Base-by-base conservation (phyloP, 2,888 invertebrate species). In the Papilio elwesi region DNA sequence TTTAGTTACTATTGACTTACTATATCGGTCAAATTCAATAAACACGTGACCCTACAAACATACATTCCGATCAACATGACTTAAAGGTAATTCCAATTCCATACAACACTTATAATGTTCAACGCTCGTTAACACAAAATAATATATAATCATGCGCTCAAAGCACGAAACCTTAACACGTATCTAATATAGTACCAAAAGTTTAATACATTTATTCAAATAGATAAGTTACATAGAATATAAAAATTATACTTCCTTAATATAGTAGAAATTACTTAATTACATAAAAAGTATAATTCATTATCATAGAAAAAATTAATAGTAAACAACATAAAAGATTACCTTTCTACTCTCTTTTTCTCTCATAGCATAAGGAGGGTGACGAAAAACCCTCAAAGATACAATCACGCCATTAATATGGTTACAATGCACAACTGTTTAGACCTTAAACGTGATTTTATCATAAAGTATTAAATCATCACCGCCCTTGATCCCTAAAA, bases 111-210 rank as follows among this genome's bases (percentile, higher is more conserved):
- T 82, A 82, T 78, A 85, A 85, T 85, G 86, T 83, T 83, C 82
- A 87, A 87, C 87, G 87, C 87, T 85, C 86, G 75, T 80, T 86
- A 82, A 87, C 87, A 80, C 83, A 87, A 87, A 87, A 87, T 89
- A 89, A 86, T 87, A 89, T 84, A 88, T 87, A 90, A 87, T 87
- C 87, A 90, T 90, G 88, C 90, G 91, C 93, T 92, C 87, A 88
- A 81, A 92, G 92, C 92, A 90, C 92, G 86, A 88, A 86, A 84
- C 86, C 83, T 85, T 85, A 85, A 90, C 85, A 85, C 82, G 78
- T 82, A 80, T 82, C 80, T 83, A 81, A 80, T 79, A 84, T 84
- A 84, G 81, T 83, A 83, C 80, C 79, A 83, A 82, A 83, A 83
- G 82, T 79, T 87, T 85, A 81, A 84, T 86, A 82, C 81, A 81